Evolutionary conservation across 2,113 vertebrate species (phyloP).

Genomic region (Gadus chalcogrammus): DNA sequence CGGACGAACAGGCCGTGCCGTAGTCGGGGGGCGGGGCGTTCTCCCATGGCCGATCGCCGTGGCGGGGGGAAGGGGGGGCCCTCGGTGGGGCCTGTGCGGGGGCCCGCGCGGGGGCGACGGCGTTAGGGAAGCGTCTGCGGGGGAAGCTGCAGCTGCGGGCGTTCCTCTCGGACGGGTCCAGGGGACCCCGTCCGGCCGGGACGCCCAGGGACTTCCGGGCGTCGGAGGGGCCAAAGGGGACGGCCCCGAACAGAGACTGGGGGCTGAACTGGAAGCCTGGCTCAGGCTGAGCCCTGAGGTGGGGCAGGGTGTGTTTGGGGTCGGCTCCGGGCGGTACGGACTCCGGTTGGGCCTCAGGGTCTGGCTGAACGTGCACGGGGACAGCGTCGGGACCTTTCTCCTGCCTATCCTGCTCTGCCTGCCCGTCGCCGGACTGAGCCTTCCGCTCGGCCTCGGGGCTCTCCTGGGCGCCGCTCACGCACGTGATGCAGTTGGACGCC

Average conservation of each 20-base stretch:
- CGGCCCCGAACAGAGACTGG: slow-evolving; percentile 31
- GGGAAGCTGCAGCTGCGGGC: slow-evolving; percentile 56
- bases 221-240: slow-evolving; percentile 47
- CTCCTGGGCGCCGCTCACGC: slow-evolving; percentile 82
- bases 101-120: slow-evolving; percentile 41
- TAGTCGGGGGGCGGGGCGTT: slow-evolving; percentile 66
- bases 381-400: background rate
- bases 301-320: slow-evolving; percentile 21
- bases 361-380: too few relatives aligned
- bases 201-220: slow-evolving; percentile 53
- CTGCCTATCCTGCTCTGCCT: slow-evolving; percentile 11
- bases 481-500: slow-evolving; percentile 90
- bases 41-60: slow-evolving; percentile 45
- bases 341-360: slow-evolving; percentile 9
- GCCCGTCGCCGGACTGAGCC: background rate
- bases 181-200: slow-evolving; percentile 23
- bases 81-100: slow-evolving; percentile 53
- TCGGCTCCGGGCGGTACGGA: slow-evolving; percentile 12
- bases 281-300: slow-evolving; percentile 23
- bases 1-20: slow-evolving; percentile 63
- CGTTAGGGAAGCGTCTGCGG: slow-evolving; percentile 60
- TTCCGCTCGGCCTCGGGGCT: slow-evolving; percentile 81
- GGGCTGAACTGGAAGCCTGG: slow-evolving; percentile 30
- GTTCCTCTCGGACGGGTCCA: slow-evolving; percentile 20
- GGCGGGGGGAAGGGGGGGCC: slow-evolving; percentile 31